Base-by-base conservation (phyloP, 92 coral and sea anemone genomes). In the Parazoanthus swiftii region DNA sequence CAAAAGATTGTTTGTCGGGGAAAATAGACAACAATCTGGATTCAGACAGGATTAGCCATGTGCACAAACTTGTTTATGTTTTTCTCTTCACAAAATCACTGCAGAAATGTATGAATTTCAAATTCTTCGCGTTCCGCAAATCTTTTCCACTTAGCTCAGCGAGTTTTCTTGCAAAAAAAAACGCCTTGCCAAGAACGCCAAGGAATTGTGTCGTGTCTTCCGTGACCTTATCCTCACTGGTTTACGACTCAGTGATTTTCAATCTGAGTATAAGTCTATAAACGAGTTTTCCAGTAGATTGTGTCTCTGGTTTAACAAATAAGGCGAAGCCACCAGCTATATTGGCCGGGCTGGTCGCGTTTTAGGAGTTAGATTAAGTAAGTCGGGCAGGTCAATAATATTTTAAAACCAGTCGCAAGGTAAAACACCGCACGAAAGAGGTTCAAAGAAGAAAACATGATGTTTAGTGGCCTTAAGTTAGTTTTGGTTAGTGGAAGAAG, bases 231-330 rank as follows among this genome's bases (percentile, higher is more conserved):
- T 48, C 77, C 70, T 46, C 25, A 2, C 35, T 29, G 50, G 51
- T 84, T 70, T 58, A 72, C 68, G 87, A 25, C 16, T 72, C 79
- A 84, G 15, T 84, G 42, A 37, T 23, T 50, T 7, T 18, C 8
- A 74, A 37, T 26, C 58, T 68, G 46, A 14, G 37, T 65, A 42
- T n/a, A 82, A 67, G 58, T 82, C 42, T 29, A 67, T 82, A 38
- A 82, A 65, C 63, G 59, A 5, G 3, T 65, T 81, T 71, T 70
- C 79, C 79, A 46, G 87, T 66, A 68, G 42, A 72, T 70, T 72
- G 38, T 15, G 68, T 84, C 48, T 84, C 43, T 9, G 46, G 44
- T 18, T 33, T 35, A 71, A 50, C 66, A 72, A 84, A 26, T 18
- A 33, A 74, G 78, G 78, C 46, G 33, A 84, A 5, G 56, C 39